Conservation (phyloP, 35 echinoderm and acorn worm species). For the Apostichopus japonicus region DNA sequence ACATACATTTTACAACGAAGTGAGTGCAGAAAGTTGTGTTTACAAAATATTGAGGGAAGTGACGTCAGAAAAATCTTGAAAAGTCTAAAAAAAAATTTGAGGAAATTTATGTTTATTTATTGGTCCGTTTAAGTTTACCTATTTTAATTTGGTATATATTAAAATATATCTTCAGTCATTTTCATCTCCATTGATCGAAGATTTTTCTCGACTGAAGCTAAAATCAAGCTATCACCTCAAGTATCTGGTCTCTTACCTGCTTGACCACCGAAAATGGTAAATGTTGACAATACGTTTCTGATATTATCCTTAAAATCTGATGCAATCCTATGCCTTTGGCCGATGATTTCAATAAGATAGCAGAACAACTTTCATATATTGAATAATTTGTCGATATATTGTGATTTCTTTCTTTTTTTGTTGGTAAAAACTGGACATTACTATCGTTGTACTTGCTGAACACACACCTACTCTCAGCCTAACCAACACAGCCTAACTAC, state of each 20-base stretch:
- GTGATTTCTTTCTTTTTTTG: not conserved
- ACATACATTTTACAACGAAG: not conserved
- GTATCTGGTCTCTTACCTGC: conserved; percentile 28
- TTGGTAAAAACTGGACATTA: not conserved
- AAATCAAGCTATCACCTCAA: not conserved
- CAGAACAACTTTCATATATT: not conserved
- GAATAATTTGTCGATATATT: not conserved
- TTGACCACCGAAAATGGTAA: conserved; percentile 35
- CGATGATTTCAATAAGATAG: not conserved
- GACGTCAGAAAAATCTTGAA: not conserved
- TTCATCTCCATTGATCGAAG: not conserved
- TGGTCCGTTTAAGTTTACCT: too few species aligned
- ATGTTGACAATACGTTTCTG: not conserved
- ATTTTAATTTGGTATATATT: too few species aligned
- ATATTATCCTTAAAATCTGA: not conserved
- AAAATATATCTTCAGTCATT: not conserved
- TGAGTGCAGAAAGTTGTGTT: not conserved
- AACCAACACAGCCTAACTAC: not conserved
- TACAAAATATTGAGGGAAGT: conserved; percentile 1
- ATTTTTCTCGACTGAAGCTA: not conserved
- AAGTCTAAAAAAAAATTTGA: not conserved
- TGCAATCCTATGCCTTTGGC: not conserved
- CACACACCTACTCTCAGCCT: not conserved
- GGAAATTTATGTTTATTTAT: not conserved
- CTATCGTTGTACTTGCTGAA: not conserved